Evolutionary conservation across 2,888 invertebrate genomes (phyloP), one percentile per base, ranked within the genome.

Genomic region (Drosophila meridionalis): DNA sequence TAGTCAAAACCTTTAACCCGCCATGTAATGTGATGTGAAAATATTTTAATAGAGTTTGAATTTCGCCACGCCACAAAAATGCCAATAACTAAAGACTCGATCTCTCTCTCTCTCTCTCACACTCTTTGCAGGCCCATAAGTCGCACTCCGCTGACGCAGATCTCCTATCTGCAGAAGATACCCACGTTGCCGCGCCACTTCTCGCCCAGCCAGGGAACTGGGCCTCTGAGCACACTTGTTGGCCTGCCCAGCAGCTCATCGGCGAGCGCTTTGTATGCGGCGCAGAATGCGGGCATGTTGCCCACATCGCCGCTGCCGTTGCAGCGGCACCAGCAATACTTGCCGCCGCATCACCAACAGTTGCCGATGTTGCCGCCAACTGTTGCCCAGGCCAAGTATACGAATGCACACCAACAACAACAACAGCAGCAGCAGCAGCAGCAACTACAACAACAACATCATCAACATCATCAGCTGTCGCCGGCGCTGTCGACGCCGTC

Each of bases 401-500:
- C 92, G 26, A 87, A 90, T 55, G 84, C 91, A 36, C 81, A 73
- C 32, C 83, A 74, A 14, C 82, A 14, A 38, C 38, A 38, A 4
- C 38, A 38, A 7, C 42, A 7, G 42, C 79, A 73, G 2, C 78
- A 77, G 30, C 83, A 68, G 1, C 66, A 72, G 8, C 78, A 26
- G 9, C 61, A 74, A 11, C 69, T 66, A 12, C 78, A 40, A 2
- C 60, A 72, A 7, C 69, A 50, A 7, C 69, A 72, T 28, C 77
- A 72, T 50, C 53, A 67, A 8, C 84, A 89, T 40, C 91, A 92
- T 76, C 92, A 91, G 69, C 66, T 91, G 66, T 92, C 92, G 57
- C 92, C 92, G 81, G 91, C 92, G 69, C 91, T 93, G 72, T 92
- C 93, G 61, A 92, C 93, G 55, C 92, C 93, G 52, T 93, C 93